Evolutionary conservation across 92 coral and sea anemone species (phyloP), one percentile per base, ranked within the genome.

Genomic region (Phenganax stokvisi): DNA sequence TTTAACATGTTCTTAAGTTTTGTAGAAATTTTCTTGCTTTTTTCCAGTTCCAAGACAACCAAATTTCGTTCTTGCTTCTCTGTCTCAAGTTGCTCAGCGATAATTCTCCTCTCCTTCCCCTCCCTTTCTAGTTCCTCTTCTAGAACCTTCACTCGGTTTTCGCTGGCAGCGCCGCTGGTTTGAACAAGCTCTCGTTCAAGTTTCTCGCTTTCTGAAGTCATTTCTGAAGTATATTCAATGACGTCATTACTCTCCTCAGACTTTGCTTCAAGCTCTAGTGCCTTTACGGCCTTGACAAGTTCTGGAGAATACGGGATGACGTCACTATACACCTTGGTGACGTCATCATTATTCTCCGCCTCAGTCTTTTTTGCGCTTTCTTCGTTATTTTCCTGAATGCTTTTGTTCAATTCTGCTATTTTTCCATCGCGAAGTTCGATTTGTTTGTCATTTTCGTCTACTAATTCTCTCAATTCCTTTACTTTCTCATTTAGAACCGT

Each of bases 1-100:
- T 91, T 96, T 76, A 87, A 90, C 77, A 87, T 91, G 69, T 87
- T 69, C 71, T 90, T 91, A 10, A 79, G 83, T 68, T 79, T 89
- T 52, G 10, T 91, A 87, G 72, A 88, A 77, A 73, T 77, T 62
- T 59, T 91, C 90, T 64, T 87, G 82, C 61, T 87, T 90, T 78
- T 61, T 80, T 61, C 81, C 65, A 29, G 92, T 84, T 79, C 83
- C 10, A 44, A 51, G 57, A 60, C 0, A 28, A 27, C 57, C 62
- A 7, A 5, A 64, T 60, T 60, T 28, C 56, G 67, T 10, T 54
- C 69, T 51, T 27, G 30, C 25, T 60, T 20, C 54, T 52, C 69
- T 79, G 51, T 54, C 69, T 63, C 74, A 15, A 79, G 74, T 15
- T 79, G 44, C 17, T 62, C 51, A 7, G 13, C n/a, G 58, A 79